Base-by-base conservation (phyloP, 2,888 invertebrate species). In the Drosophila heteroneura region DNA sequence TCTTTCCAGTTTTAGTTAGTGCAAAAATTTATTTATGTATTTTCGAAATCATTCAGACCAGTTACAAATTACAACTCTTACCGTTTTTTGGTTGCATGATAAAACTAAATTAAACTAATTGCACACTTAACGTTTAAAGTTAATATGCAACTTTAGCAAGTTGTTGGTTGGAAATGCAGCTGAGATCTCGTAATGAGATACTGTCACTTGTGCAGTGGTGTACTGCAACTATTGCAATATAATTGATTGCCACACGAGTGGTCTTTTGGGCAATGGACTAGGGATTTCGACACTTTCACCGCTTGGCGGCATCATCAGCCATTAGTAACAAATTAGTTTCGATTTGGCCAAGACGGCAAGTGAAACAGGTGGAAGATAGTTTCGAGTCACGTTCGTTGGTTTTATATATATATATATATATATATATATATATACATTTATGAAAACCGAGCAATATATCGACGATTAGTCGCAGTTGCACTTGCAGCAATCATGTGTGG, bases 241-340 rank as follows among this genome's bases (percentile, higher is more conserved):
- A 70, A 70, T 56, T 30, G 60, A 60, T 28, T 28, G 44, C 33
- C 39, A 39, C 39, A 54, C 26, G 58, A 70, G 47, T 39, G 47
- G 61, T 28, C 51, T 64, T 53, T 49, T 49, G 44, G 44, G 22
- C 19, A 32, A 9, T 53, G 14, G 14, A 47, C 26, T 2, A 9
- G 19, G 4, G n/a, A 67, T 76, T 76, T 74, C 69, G 53, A 76
- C 76, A 79, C 76, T 79, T 79, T 79, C 76, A 37, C 68, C 41
- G 39, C 32, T 14, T 39, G 54, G 39, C 53, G 16, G 37, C 37
- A 37, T 51, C 58, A 69, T 49, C 53, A 32, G 33, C 64, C 63
- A 60, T 67, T 76, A 64, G 28, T 65, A 53, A 59, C 39, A 62
- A 73, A 79, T 79, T 72, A 58, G 72, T 32, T 64, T 47, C 69